phyloP scores from a whole-genome alignment of 2,888 invertebrate species.

The Pediacus dermestoides region DNA sequence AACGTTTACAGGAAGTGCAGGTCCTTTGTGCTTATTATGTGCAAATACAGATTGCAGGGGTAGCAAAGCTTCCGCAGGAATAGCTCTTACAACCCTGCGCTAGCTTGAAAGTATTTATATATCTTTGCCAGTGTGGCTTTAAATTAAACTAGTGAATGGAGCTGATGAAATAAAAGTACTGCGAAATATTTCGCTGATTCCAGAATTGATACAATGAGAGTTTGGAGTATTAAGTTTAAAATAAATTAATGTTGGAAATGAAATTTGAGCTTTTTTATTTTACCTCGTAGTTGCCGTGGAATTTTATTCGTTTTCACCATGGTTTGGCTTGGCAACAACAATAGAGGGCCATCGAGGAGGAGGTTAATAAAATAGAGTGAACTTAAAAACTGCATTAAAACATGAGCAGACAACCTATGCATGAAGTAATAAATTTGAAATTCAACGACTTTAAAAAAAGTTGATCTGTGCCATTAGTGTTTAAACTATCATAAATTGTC shows the following conservation, averaged over 20 bases:
- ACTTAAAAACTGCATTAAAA: slow-evolving; percentile 42
- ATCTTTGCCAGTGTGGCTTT: slow-evolving; percentile 27
- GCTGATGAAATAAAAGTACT: slow-evolving; percentile 26
- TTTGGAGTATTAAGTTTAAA: too few species aligned
- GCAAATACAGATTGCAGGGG: slow-evolving; percentile 33
- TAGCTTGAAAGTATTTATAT: slow-evolving; percentile 27
- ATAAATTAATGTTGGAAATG: too few species aligned
- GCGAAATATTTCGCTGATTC: slow-evolving; percentile 20
- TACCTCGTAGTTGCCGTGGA: too few species aligned
- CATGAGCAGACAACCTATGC: slow-evolving; percentile 36
- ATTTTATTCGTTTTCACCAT: too few species aligned
- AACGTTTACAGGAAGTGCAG: slow-evolving; percentile 31
- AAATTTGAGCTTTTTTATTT: too few species aligned
- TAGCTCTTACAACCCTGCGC: slow-evolving; percentile 22
- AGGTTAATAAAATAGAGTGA: slow-evolving; percentile 43
- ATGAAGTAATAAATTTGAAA: slow-evolving; percentile 41
- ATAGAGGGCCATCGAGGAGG: too few species aligned
- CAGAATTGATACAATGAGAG: too few species aligned
- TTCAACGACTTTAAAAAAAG: slow-evolving; percentile 40
- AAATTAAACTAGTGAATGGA: slow-evolving; percentile 29
- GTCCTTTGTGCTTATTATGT: slow-evolving; percentile 37
- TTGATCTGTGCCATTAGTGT: slow-evolving; percentile 42
- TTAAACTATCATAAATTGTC: slow-evolving; percentile 49
- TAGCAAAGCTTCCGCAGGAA: slow-evolving; percentile 20
- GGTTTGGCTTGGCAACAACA: too few species aligned